These are phyloP conservation scores for Heliconius himera DNA, from an alignment of 1,140 invertebrate species.

Conservation along the genomic window DNA sequence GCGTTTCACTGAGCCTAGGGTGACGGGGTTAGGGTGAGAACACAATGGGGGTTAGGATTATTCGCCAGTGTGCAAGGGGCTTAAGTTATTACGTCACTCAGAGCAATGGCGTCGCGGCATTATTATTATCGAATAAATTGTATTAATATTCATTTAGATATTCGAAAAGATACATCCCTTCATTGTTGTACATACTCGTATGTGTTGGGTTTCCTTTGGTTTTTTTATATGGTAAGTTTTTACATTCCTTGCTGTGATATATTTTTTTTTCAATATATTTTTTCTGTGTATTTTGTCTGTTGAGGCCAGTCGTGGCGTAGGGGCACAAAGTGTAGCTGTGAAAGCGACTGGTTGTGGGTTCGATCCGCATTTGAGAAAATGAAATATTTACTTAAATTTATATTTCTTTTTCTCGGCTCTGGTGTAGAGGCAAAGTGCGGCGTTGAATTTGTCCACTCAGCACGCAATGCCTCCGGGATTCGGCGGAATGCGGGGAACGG, in stretches of 20 bases:
- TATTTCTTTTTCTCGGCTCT: no score
- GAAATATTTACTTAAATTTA: no score
- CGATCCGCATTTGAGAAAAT: no score
- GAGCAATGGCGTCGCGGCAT: slow-evolving; percentile 53
- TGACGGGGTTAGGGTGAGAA: slow-evolving; percentile 56
- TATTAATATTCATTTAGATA: slow-evolving; percentile 49
- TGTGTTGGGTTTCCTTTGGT: slow-evolving; percentile 28
- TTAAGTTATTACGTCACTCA: slow-evolving; percentile 72
- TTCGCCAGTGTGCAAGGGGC: slow-evolving; percentile 62
- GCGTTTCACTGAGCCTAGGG: slow-evolving; percentile 45
- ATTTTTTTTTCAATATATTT: background rate
- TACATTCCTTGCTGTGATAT: slow-evolving; percentile 21
- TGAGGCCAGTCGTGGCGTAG: no score
- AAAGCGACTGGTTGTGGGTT: no score
- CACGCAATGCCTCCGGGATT: no score
- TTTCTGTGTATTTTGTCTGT: background rate
- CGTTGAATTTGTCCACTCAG: no score
- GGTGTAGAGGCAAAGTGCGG: no score
- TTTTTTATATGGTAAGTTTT: slow-evolving; percentile 21
- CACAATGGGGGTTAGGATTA: slow-evolving; percentile 67
- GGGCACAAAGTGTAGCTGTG: no score
- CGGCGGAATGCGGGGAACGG: no score
- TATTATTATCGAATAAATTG: slow-evolving; percentile 64
- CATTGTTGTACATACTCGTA: slow-evolving; percentile 33
- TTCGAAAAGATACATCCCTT: slow-evolving; percentile 36